Conservation (phyloP, 2,888 invertebrate genomes). For the Dryococelus australis region DNA sequence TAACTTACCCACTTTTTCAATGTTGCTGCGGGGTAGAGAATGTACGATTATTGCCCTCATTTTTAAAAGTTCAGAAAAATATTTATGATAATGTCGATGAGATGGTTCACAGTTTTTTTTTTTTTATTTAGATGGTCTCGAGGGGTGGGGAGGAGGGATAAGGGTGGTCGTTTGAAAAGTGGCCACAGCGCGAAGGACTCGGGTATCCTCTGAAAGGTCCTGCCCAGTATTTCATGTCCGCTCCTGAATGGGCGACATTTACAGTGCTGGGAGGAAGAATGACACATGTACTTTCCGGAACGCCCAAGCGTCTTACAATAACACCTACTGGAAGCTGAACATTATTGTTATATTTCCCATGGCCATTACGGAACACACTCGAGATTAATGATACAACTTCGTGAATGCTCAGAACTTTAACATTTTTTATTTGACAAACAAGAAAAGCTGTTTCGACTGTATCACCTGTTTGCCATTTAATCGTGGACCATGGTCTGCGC, state of each 20-base stretch:
- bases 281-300: neutral
- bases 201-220: conserved; percentile 8
- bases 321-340: neutral
- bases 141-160: neutral
- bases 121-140: neutral
- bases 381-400: conserved; percentile 3
- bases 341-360: conserved; percentile 16
- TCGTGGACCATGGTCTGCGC: neutral
- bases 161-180: conserved; percentile 9
- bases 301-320: neutral
- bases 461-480: neutral
- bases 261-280: neutral
- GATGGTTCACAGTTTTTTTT: neutral
- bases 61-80: neutral
- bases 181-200: neutral
- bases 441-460: neutral
- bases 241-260: neutral
- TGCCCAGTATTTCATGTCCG: neutral
- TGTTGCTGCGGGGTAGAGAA: neutral
- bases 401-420: neutral
- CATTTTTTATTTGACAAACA: neutral
- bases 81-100: conserved; percentile 11
- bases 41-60: neutral
- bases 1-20: neutral
- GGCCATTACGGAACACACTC: neutral